Evolutionary conservation across 2,113 vertebrate genomes (phyloP), one percentile per base, ranked within the genome.

Genomic region (Serilophus lunatus): DNA sequence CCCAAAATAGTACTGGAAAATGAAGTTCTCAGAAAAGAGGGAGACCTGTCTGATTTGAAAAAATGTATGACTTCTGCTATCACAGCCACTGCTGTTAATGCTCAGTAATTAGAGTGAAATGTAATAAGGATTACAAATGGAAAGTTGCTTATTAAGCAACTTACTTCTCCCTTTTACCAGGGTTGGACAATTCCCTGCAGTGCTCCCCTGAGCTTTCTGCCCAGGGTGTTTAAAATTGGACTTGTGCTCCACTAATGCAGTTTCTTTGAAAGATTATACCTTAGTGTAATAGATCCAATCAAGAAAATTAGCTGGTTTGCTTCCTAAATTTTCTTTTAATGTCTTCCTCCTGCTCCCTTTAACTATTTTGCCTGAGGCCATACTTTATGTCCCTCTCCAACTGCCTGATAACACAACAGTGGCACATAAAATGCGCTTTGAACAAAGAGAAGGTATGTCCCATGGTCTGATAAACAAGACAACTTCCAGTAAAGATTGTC

Each of bases 1-100:
- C 86, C 86, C 66, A 87, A 89, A 92, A 96, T 65, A 95, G 82
- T 19, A 28, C 25, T 89, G 54, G 38, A 69, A 89, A 82, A 90
- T 82, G 5, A 87, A 85, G 20, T 76, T 88, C 81, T 89, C 57
- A 84, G 70, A 76, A 91, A 93, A 87, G 47, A 87, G 54, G 50
- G 72, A 93, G 80, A 93, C 86, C 59, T 85, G 18, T 86, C 77
- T 82, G 91, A 86, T 56, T 44, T 74, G 22, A 92, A 86, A 92
- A 77, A 82, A 69, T 24, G 7, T 31, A 50, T 1, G 13, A 90
- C 50, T 92, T 82, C 38, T 87, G 74, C 54, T 85, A 59, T 50
- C 71, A 69, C 36, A 79, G 50, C 57, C 0, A 0, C 64, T 88
- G 76, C 68, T 94, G 78, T 45, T 82, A 92, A 82, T 28, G 23